Evolutionary conservation across 2,797 vertebrate species (phyloP).

Genomic region (Oreortyx pictus): DNA sequence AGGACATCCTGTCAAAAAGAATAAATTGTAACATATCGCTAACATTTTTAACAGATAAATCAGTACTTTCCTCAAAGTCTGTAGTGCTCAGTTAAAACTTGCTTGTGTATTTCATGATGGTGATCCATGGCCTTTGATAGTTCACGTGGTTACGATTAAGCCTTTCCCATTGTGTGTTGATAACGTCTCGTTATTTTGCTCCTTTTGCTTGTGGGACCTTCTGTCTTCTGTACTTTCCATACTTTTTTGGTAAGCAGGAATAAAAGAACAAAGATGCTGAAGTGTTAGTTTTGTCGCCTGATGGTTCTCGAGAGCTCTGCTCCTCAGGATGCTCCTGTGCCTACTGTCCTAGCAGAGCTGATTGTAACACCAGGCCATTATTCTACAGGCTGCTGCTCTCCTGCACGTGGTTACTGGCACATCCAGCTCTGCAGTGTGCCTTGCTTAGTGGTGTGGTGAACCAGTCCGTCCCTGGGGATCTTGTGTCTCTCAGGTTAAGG

Average conservation of each 20-base stretch:
- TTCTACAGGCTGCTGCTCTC: neutral
- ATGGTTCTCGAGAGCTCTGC: neutral
- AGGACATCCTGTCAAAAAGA: neutral
- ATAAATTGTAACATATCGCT: neutral
- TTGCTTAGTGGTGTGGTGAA: neutral
- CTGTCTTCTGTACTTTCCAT: neutral
- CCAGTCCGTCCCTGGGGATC: neutral
- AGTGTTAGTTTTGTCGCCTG: neutral
- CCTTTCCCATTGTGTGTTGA: neutral
- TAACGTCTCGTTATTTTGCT: neutral
- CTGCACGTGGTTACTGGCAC: neutral
- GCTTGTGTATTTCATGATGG: neutral
- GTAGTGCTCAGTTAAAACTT: neutral
- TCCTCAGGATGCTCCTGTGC: neutral
- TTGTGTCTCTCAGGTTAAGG: neutral
- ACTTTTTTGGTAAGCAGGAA: neutral
- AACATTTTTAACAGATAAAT: neutral
- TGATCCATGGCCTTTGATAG: neutral
- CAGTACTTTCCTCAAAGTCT: neutral
- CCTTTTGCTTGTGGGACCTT: neutral
- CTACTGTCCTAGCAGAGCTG: neutral
- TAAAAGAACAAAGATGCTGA: neutral
- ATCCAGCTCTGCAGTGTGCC: neutral
- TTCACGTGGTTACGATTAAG: neutral
- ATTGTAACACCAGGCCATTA: fast-evolving